Evolutionary conservation across 2,113 vertebrate species (phyloP).

Genomic region (Alouatta palliata): DNA sequence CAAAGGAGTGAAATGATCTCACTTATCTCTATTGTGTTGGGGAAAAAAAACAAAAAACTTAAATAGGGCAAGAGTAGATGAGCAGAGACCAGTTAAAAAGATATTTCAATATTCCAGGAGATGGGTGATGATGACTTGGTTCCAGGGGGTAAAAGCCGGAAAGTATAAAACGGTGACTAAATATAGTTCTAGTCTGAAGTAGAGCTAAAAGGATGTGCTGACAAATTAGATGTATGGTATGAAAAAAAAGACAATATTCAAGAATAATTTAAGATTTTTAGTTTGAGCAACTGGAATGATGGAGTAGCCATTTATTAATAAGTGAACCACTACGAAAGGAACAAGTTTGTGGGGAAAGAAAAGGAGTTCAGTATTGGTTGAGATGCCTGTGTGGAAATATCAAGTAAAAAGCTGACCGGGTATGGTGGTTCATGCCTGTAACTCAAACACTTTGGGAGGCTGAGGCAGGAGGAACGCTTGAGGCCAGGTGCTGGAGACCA

Average conservation of each 20-base stretch:
- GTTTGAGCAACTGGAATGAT: not conserved
- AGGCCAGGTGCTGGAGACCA: too few relatives aligned
- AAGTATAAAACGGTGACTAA: constrained; percentile 20
- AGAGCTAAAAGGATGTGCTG: constrained; percentile 20
- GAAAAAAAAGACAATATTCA: not conserved
- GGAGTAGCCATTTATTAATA: not conserved
- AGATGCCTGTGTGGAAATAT: not conserved
- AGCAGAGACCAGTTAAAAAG: not conserved
- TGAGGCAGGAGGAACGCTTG: too few relatives aligned
- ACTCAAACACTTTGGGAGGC: too few relatives aligned
- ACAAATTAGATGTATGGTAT: not conserved
- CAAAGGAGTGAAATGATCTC: not conserved
- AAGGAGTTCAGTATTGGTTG: not conserved
- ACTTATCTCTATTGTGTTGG: not conserved
- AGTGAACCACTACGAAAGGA: not conserved
- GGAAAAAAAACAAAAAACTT: not conserved
- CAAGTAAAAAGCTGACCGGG: not conserved
- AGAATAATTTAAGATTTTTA: constrained; percentile 47
- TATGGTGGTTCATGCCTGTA: too few relatives aligned
- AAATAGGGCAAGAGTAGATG: not conserved
- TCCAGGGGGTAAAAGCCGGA: not conserved
- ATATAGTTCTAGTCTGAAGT: not conserved
- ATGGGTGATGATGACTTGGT: not conserved
- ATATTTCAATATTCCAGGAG: not conserved
- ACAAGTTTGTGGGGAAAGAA: not conserved